phyloP scores from a whole-genome alignment of 2,113 vertebrate species.

The Clupea harengus region DNA sequence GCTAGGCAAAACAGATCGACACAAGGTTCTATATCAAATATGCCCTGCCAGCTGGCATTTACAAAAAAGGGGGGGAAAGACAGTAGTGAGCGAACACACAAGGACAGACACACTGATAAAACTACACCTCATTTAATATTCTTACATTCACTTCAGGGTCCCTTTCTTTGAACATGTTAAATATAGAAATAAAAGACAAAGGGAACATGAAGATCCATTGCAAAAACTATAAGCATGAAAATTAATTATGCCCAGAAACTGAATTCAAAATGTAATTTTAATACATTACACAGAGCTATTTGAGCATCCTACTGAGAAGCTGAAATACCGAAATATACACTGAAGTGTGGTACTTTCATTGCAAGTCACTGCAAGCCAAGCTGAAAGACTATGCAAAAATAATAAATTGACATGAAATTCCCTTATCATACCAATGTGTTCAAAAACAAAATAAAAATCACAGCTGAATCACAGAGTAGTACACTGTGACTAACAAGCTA shows the following conservation, averaged over 20 bases:
- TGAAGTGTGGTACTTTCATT: not conserved
- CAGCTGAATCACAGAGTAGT: not conserved
- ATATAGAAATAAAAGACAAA: not conserved
- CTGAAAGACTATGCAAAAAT: not conserved
- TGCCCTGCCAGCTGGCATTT: not conserved
- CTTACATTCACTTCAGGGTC: constrained; percentile 10
- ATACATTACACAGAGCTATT: not conserved
- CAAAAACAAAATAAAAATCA: not conserved
- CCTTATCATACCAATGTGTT: not conserved
- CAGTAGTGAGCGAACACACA: not conserved
- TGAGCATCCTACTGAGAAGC: not conserved
- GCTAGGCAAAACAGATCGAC: constrained; percentile 28
- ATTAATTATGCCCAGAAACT: not conserved
- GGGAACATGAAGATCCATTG: not conserved
- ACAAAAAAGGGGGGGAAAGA: not conserved
- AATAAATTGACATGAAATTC: not conserved
- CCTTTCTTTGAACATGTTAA: constrained; percentile 12
- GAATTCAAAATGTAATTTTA: not conserved
- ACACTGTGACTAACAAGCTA: not conserved
- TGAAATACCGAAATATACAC: not conserved
- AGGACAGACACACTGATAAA: not conserved
- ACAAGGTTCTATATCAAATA: not conserved
- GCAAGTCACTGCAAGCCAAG: not conserved
- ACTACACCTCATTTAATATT: constrained; percentile 1
- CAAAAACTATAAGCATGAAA: not conserved